Percentiles rank a stretch among this genome's conserved stretches.
Conservation (phyloP, 2,113 vertebrate genomes). For the Toxostoma redivivum region DNA sequence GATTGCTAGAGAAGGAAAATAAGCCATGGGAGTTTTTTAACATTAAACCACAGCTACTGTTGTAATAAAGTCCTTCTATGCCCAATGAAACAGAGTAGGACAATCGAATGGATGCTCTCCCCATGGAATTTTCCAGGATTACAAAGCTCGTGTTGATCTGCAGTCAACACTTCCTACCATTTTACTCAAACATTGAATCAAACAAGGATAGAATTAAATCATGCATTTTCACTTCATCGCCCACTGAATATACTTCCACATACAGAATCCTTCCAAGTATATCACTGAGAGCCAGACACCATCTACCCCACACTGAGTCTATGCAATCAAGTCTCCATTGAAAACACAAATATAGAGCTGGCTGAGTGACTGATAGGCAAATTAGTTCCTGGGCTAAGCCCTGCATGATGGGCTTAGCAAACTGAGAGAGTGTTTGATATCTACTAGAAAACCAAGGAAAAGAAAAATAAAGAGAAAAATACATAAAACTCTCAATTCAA, state of each 20-base stretch:
- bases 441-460: not conserved
- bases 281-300: slow-evolving; percentile 44
- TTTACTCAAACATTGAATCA: slow-evolving; percentile 34
- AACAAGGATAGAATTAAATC: slow-evolving; percentile 14
- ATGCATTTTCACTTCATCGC: slow-evolving; percentile 42
- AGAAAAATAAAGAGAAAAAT: not conserved
- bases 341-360: slow-evolving; percentile 44
- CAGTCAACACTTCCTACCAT: slow-evolving; percentile 42
- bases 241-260: not conserved
- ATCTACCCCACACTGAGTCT: slow-evolving; percentile 43
- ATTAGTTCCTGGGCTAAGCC: slow-evolving; percentile 2
- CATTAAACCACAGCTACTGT: not conserved
- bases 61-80: not conserved
- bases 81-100: not conserved
- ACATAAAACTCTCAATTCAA: not conserved
- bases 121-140: not conserved
- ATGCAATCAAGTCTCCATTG: slow-evolving; percentile 29
- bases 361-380: slow-evolving; percentile 42
- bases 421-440: not conserved
- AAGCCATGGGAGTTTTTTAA: not conserved
- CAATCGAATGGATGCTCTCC: not conserved
- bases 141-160: not conserved
- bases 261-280: slow-evolving; percentile 43
- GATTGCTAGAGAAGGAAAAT: not conserved
- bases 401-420: not conserved